These are phyloP conservation scores for Drosophila bocki DNA, from an alignment of 1,140 invertebrate genomes.

Conservation along the genomic window DNA sequence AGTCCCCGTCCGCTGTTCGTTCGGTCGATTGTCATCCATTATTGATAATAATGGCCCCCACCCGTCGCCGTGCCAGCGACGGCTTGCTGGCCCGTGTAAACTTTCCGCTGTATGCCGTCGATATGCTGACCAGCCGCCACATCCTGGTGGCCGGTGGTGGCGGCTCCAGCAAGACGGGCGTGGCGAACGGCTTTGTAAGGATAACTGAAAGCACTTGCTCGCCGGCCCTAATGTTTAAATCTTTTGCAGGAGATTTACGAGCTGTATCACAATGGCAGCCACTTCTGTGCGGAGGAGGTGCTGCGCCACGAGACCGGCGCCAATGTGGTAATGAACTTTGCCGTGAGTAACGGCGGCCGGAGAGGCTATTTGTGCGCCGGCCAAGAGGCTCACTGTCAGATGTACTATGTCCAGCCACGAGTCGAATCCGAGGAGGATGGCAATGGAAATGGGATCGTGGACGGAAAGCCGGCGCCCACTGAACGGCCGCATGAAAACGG, in stretches of 20 bases:
- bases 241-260: constrained; percentile 94
- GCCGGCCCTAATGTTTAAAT: not conserved
- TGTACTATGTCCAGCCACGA: constrained; percentile 93
- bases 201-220: constrained; percentile 29
- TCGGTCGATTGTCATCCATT: constrained; percentile 53
- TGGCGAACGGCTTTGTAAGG: constrained; percentile 97
- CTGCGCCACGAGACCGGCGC: constrained; percentile 94
- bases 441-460: constrained; percentile 25
- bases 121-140: constrained; percentile 96
- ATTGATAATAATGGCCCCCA: constrained; percentile 79
- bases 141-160: constrained; percentile 97
- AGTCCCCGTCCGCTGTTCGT: constrained; percentile 24
- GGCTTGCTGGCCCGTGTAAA: constrained; percentile 93
- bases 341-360: constrained; percentile 89
- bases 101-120: constrained; percentile 96
- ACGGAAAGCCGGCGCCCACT: constrained; percentile 57
- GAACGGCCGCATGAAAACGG: constrained; percentile 75
- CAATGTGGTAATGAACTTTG: constrained; percentile 96
- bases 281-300: constrained; percentile 93
- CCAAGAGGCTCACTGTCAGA: constrained; percentile 95
- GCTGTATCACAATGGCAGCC: constrained; percentile 91
- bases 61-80: constrained; percentile 85
- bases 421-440: constrained; percentile 86
- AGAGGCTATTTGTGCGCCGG: constrained; percentile 93
- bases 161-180: constrained; percentile 96